Percentiles rank a stretch among this genome's conserved stretches.
Evolutionary conservation across 2,888 invertebrate genomes (phyloP).

Genomic region (Epirrhoe tristata): DNA sequence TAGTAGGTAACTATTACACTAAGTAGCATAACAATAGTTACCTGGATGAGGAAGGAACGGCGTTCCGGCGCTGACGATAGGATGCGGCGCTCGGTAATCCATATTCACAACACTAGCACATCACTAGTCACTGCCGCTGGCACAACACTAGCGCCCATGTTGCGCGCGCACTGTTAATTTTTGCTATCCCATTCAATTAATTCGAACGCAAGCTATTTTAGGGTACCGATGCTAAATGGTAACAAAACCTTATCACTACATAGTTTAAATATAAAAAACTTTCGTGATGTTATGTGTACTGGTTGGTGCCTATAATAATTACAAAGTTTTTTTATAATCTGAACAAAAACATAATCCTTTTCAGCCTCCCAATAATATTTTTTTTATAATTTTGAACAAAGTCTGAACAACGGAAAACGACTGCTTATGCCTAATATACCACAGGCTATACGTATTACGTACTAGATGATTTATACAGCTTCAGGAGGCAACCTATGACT

Average conservation of each 20-base stretch:
- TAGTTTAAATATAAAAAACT: neutral
- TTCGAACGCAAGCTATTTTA: constrained; percentile 24
- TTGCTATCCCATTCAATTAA: constrained; percentile 37
- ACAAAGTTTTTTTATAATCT: neutral
- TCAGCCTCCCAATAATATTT: too few species aligned
- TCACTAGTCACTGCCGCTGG: constrained; percentile 35
- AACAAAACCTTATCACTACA: neutral
- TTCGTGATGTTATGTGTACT: neutral
- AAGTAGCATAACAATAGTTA: constrained; percentile 48
- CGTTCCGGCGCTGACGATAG: constrained; percentile 71
- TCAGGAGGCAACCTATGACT: too few species aligned
- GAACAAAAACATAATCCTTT: too few species aligned
- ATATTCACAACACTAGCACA: constrained; percentile 60
- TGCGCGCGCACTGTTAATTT: constrained; percentile 46
- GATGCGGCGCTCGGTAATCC: constrained; percentile 80
- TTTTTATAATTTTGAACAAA: too few species aligned
- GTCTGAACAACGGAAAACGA: too few species aligned
- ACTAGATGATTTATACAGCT: too few species aligned
- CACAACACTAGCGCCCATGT: constrained; percentile 47
- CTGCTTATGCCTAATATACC: too few species aligned
- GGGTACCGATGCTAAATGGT: constrained; percentile 20
- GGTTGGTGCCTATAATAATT: neutral
- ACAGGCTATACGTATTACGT: too few species aligned
- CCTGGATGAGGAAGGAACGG: constrained; percentile 78
- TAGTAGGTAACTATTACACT: too few species aligned